Base-by-base conservation (phyloP, 2,888 invertebrate genomes). In the Ptychoptera albimana region DNA sequence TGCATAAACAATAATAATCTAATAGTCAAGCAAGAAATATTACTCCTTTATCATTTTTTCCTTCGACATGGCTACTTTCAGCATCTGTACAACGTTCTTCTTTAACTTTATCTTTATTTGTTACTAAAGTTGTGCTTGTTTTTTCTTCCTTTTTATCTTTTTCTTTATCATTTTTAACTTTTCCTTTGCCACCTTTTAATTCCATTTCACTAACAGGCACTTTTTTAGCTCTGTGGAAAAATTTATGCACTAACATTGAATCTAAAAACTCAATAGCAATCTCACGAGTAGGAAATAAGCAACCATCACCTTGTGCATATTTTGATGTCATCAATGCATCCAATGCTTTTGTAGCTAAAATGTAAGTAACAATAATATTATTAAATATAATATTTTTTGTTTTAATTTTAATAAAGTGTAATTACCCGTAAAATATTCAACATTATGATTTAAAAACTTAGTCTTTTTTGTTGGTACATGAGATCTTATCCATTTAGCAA, bases 381-480 rank as follows among this genome's bases (percentile, higher is more conserved):
- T 30, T 30, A 8, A 6, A 8, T 30, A 37, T 3, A 29, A 37
- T 29, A 34, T 36, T 12, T n/a, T 16, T 32, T 32, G 23, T 36
- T 29, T 12, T 16, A 44, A 16, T 35, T 29, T 12, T 30, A 43
- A 11, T 23, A 23, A 23, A 23, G 23, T 42, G 16, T 30, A 55
- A 55, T 58, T 69, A 78, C 92, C 89, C 52, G 89, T 89, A 59
- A 97, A 97, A 67, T 94, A 97, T 62, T 93, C 89, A 10, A 97
- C 96, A 65, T 91, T 85, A 63, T 97, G 96, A 59, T 88, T 91
- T 42, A 94, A 74, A 61, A 97, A 91, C 65, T 93, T 94, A 0
- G 94, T 96, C 63, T 88, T 91, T 69, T 96, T 94, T 3, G 83
- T 85, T 32, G 88, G 91, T 16, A 94, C 82, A 67, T 93, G 92